Percentiles rank a stretch among this genome's conserved stretches.
Evolutionary conservation across 2,113 vertebrate species (phyloP).

Genomic region (Hemiscyllium ocellatum): DNA sequence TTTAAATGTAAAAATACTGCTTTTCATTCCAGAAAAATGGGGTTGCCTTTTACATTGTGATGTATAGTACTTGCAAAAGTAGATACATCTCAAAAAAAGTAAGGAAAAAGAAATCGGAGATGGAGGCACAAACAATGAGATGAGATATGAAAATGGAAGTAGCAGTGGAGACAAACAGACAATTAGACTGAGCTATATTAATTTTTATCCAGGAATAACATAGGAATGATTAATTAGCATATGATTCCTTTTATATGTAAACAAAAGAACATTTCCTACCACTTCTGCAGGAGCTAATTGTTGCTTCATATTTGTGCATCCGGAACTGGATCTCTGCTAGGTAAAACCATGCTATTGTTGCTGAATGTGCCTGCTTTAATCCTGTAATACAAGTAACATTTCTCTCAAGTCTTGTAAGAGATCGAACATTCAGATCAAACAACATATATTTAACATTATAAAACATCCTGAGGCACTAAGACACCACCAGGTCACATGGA

Average conservation of each 20-base stretch:
- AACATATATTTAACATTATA: neutral
- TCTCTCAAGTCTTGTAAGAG: neutral
- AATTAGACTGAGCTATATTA: neutral
- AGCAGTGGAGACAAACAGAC: neutral
- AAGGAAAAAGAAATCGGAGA: neutral
- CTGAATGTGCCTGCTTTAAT: slow-evolving; percentile 59
- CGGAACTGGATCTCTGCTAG: slow-evolving; percentile 74
- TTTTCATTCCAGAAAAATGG: neutral
- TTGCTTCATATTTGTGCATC: slow-evolving; percentile 67
- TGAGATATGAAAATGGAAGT: neutral
- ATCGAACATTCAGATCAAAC: neutral
- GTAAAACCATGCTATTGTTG: slow-evolving; percentile 64
- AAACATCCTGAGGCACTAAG: neutral
- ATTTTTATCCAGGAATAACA: neutral
- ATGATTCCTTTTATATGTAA: neutral
- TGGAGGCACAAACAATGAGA: neutral
- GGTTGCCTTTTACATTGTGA: neutral
- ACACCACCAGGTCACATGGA: neutral
- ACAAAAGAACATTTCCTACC: slow-evolving; percentile 52
- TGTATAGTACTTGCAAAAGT: neutral
- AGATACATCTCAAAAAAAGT: neutral
- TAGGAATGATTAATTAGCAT: neutral
- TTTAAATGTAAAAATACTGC: neutral
- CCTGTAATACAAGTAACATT: slow-evolving; percentile 56
- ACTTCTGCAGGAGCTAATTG: slow-evolving; percentile 67